A percentile compares a stretch with the other conserved stretches of the same genome.
phyloP scores from a whole-genome alignment of 2,888 invertebrate species.

The Drosophila barbarae region DNA sequence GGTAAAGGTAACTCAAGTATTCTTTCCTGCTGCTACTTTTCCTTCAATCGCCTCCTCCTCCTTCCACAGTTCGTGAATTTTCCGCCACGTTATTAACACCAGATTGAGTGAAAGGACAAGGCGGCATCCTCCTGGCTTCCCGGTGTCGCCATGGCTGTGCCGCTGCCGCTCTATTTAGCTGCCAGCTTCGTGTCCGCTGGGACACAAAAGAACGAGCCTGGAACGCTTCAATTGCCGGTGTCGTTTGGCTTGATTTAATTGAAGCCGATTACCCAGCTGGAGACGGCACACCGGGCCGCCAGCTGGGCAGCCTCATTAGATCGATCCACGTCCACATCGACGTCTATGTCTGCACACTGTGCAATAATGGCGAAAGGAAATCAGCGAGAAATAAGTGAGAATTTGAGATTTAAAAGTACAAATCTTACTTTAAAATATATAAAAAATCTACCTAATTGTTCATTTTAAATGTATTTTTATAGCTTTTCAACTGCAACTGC shows the following conservation, averaged over 20 bases:
- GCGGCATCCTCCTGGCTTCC: conserved; percentile 16
- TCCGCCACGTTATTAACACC: conserved; percentile 75
- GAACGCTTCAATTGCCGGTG: conserved; percentile 67
- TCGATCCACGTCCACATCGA: conserved; percentile 51
- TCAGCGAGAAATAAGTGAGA: neutral
- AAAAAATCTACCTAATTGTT: neutral
- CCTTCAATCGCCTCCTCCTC: conserved; percentile 20
- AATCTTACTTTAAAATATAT: neutral
- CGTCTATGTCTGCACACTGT: conserved; percentile 8
- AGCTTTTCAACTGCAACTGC: neutral
- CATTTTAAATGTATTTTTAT: neutral
- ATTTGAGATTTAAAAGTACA: too few species aligned
- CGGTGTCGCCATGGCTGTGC: conserved; percentile 38
- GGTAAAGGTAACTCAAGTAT: conserved; percentile 57
- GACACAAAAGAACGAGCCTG: conserved; percentile 54
- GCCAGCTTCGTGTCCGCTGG: conserved; percentile 23
- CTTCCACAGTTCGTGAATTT: conserved; percentile 54
- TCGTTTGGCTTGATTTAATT: conserved; percentile 76
- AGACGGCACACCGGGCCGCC: conserved; percentile 47
- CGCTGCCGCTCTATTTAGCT: conserved; percentile 41
- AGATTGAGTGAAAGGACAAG: conserved; percentile 64
- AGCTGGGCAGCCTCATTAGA: conserved; percentile 67
- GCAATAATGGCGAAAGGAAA: neutral
- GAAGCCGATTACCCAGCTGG: conserved; percentile 77
- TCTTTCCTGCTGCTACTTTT: conserved; percentile 41